phyloP scores from a whole-genome alignment of 2,113 vertebrate species.

The Plecturocebus donacophilus region DNA sequence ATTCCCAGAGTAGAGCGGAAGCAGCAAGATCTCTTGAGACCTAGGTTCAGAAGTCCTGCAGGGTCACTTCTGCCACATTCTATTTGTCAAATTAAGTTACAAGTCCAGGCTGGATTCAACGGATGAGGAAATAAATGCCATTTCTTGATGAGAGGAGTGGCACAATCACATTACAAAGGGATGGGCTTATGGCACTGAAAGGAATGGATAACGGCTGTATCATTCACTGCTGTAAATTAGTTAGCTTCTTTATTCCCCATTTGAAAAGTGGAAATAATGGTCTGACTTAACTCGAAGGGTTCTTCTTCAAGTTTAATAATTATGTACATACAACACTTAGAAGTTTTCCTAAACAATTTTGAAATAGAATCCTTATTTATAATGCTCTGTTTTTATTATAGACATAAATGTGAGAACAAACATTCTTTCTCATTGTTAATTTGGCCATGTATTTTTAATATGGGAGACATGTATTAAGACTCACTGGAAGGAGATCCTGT shows the following conservation, averaged over 20 bases:
- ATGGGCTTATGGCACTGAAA: background rate
- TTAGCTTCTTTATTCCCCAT: background rate
- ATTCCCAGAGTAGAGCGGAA: background rate
- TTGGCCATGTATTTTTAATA: slow-evolving; percentile 14
- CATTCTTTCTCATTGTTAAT: background rate
- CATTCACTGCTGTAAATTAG: background rate
- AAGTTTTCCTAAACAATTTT: slow-evolving; percentile 10
- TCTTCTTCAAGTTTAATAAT: background rate
- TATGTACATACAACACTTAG: background rate
- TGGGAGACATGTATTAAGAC: background rate
- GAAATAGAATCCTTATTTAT: slow-evolving; percentile 14
- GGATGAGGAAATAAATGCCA: background rate
- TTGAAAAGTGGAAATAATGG: slow-evolving; percentile 7
- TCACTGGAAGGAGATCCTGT: background rate
- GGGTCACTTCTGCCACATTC: background rate
- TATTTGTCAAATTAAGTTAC: background rate
- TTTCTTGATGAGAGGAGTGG: background rate
- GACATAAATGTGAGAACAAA: background rate
- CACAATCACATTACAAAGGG: background rate
- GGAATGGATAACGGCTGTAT: background rate
- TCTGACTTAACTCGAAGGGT: background rate
- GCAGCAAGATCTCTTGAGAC: background rate
- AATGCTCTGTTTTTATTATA: background rate
- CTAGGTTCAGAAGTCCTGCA: background rate
- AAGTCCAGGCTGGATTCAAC: background rate